Conservation (phyloP, 35 echinoderm and acorn worm species). For the Holothuria glaberrima region DNA sequence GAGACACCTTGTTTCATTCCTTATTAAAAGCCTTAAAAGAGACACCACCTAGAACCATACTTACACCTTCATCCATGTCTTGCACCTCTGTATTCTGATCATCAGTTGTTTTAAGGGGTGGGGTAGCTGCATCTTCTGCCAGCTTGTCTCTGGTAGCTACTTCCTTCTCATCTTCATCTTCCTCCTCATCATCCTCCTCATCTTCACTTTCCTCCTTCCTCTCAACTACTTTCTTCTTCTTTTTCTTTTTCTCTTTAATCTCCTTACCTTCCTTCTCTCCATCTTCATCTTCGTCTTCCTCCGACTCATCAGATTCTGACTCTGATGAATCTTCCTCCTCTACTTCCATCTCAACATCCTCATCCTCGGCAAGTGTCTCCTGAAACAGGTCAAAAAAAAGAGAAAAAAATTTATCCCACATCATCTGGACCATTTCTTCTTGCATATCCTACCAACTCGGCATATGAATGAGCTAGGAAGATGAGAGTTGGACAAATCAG, state of each 20-base stretch:
- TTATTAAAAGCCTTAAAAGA: too few species aligned
- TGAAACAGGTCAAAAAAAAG: background rate
- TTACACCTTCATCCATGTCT: conserved; percentile 98
- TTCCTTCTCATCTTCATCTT: conserved; percentile 47
- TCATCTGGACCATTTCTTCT: background rate
- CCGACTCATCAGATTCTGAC: conserved; percentile 11
- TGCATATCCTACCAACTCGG: too few species aligned
- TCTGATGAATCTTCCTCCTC: conserved; percentile 62
- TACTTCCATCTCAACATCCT: conserved; percentile 90
- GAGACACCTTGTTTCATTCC: too few species aligned
- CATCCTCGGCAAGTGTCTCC: conserved; percentile 76
- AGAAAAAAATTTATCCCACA: background rate
- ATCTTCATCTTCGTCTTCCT: conserved; percentile 37
- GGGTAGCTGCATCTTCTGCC: conserved; percentile 38
- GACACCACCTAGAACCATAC: too few species aligned
- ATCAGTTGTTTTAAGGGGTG: conserved; percentile 17
- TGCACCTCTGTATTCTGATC: conserved; percentile 93
- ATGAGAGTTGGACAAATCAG: too few species aligned
- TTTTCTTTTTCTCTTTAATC: conserved; percentile 28
- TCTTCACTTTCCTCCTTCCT: conserved; percentile 53
- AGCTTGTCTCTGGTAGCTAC: conserved; percentile 55
- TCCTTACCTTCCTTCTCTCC: conserved; percentile 56
- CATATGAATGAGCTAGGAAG: too few species aligned
- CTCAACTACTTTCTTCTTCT: conserved; percentile 46
- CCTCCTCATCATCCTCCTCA: conserved; percentile 57